phyloP scores from a whole-genome alignment of 2,888 invertebrate species.

The Eudemis profundana region DNA sequence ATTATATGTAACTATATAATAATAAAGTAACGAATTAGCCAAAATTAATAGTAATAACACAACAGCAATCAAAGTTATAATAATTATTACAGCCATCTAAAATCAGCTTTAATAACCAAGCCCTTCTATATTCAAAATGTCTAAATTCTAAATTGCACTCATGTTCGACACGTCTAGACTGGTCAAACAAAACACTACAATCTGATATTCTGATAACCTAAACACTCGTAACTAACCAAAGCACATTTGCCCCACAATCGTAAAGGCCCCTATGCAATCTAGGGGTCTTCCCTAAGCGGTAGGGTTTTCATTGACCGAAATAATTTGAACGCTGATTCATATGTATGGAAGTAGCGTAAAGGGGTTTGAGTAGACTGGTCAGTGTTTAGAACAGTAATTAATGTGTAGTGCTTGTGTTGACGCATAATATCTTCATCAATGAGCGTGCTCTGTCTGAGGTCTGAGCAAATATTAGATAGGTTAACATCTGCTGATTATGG shows the following conservation, averaged over 20 bases:
- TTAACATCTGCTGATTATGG: slow-evolving; percentile 41
- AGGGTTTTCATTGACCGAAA: slow-evolving; percentile 5
- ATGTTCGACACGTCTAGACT: slow-evolving; percentile 37
- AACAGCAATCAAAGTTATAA: too few species aligned
- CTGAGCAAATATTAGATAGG: slow-evolving; percentile 31
- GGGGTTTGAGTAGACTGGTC: neutral
- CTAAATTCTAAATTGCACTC: slow-evolving; percentile 20
- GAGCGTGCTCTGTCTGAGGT: slow-evolving; percentile 34
- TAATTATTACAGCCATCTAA: neutral
- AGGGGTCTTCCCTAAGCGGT: slow-evolving; percentile 7
- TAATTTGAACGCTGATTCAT: neutral
- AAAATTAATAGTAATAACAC: too few species aligned
- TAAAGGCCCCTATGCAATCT: slow-evolving; percentile 2
- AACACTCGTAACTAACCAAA: slow-evolving; percentile 23
- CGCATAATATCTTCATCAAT: slow-evolving; percentile 41
- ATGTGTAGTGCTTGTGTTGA: slow-evolving; percentile 34
- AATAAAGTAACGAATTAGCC: too few species aligned
- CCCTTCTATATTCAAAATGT: neutral
- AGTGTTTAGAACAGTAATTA: slow-evolving; percentile 31
- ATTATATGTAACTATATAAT: too few species aligned
- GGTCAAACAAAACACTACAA: slow-evolving; percentile 34
- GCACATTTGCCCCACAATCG: neutral
- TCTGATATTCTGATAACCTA: slow-evolving; percentile 32
- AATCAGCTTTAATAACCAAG: neutral
- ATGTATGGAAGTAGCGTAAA: neutral